Base-by-base conservation (phyloP, 2,113 vertebrate species). In the Perca fluviatilis region DNA sequence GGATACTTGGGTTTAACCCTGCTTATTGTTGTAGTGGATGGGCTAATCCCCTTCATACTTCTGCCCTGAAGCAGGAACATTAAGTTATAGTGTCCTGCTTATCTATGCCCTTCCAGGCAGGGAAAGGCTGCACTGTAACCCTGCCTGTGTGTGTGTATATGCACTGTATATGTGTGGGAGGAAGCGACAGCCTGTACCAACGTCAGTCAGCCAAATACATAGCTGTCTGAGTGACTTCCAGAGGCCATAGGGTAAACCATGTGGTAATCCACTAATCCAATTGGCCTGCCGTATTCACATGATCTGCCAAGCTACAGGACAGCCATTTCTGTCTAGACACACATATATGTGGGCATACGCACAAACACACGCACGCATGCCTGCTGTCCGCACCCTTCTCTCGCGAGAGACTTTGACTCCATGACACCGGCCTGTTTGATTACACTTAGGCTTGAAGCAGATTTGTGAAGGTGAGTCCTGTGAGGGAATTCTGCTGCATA, bases 191-290 rank as follows among this genome's bases (percentile, higher is more conserved):
- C 80, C 86, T 85, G 83, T 43, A 82, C 80, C 80, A 88, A 84
- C 47, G 81, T 91, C 88, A 91, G 75, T 78, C 84, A 74, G 88
- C 67, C 80, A 91, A 91, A 91, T 74, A 77, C 83, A 91, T 71
- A 57, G 66, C 83, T 85, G 84, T 92, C 83, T 93, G 92, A 90
- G 74, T 89, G 88, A 70, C 92, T 93, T 82, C 72, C 83, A 84
- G 72, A 80, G 90, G 92, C 88, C 94, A 94, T 65, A 93, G 93
- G 91, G 93, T 91, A 94, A 90, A 93, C 93, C 87, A 91, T 86
- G 84, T 77, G 82, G 82, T 95, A 94, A 96, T 95, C 94, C 93
- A 82, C 63, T 95, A 96, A 95, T 95, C 94, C 93, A 95, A 95
- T 95, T 95, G 91, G 84, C 87, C 76, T 77, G 82, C 77, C 64